phyloP scores from a whole-genome alignment of 2,113 vertebrate species.

The Melanocharis versteri region DNA sequence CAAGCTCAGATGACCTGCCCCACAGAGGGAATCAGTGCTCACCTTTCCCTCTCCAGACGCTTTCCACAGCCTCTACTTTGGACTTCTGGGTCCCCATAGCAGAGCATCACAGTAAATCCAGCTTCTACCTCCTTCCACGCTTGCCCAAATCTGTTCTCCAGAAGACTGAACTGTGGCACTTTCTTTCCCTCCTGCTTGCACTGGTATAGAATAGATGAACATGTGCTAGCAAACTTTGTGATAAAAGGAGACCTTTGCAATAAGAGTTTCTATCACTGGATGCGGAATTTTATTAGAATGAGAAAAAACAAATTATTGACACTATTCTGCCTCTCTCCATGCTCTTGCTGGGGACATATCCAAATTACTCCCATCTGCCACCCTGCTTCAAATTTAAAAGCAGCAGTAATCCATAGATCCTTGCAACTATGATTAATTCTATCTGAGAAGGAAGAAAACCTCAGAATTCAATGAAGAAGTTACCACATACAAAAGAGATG shows the following conservation, averaged over 20 bases:
- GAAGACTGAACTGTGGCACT: background rate
- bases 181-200: background rate
- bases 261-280: background rate
- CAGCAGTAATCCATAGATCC: conserved; percentile 31
- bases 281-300: background rate
- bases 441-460: conserved; percentile 42
- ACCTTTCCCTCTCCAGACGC: background rate
- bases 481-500: conserved; percentile 50
- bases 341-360: background rate
- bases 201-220: background rate
- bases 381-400: conserved; percentile 11
- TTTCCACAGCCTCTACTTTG: background rate
- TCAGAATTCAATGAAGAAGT: conserved; percentile 46
- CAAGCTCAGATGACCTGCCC: background rate
- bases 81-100: background rate
- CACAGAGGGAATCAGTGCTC: background rate
- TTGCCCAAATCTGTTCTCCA: background rate
- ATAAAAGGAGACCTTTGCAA: background rate
- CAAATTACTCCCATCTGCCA: conserved; percentile 40
- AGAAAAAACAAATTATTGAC: background rate
- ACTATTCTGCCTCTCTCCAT: background rate
- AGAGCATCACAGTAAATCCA: background rate
- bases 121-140: background rate
- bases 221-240: background rate
- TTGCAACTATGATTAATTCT: conserved; percentile 46